Evolutionary conservation across 2,888 invertebrate species (phyloP).

Genomic region (Callimorpha dominula): DNA sequence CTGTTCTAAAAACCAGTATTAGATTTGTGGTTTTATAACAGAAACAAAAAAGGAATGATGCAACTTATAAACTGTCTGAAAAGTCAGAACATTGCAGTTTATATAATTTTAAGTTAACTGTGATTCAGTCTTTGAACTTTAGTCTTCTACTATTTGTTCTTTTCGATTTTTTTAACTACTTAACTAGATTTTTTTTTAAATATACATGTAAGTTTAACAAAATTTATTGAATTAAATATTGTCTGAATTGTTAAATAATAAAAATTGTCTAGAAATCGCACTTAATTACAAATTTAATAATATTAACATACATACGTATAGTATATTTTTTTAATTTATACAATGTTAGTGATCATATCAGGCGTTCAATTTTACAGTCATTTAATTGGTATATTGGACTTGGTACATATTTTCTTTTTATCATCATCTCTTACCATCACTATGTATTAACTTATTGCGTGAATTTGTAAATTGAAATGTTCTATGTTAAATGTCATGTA

Average conservation of each 20-base stretch:
- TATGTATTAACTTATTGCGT: background rate
- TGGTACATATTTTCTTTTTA: background rate
- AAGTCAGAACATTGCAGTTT: background rate
- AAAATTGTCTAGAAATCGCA: background rate
- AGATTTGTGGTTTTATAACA: no score
- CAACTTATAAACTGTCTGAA: background rate
- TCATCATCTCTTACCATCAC: background rate
- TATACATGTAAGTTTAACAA: conserved; percentile 1
- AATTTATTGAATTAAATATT: background rate
- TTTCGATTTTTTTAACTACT: background rate
- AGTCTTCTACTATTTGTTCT: background rate
- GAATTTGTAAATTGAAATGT: background rate
- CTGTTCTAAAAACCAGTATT: background rate
- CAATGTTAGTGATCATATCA: no score
- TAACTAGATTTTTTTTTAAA: background rate
- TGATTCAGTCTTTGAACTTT: conserved; percentile 7
- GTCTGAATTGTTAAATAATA: no score
- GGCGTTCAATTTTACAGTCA: no score
- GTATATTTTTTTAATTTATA: no score
- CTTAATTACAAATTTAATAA: no score
- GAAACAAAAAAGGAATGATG: no score
- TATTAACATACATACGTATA: no score
- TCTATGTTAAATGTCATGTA: conserved; percentile 41
- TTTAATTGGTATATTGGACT: no score
- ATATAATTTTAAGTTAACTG: background rate